phyloP scores from a whole-genome alignment of 2,797 vertebrate genomes.

The Silurus lanzhouensis region DNA sequence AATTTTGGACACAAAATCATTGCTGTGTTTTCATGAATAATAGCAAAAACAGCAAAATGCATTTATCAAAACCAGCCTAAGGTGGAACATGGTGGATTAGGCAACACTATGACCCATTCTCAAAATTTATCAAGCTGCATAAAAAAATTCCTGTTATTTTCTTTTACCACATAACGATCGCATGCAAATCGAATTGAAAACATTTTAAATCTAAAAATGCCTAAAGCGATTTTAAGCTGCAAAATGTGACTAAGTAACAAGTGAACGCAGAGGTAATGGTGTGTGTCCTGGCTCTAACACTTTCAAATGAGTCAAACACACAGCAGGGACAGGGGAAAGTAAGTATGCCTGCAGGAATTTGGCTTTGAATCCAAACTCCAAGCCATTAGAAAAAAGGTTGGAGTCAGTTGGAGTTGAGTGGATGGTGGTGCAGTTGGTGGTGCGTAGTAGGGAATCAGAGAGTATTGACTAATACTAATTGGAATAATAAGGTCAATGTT shows the following conservation, averaged over 20 bases:
- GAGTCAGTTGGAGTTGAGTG: neutral
- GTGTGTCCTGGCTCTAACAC: constrained; percentile 13
- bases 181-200: neutral
- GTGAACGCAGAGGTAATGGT: constrained; percentile 22
- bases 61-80: neutral
- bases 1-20: neutral
- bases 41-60: neutral
- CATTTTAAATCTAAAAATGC: neutral
- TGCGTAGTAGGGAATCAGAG: neutral
- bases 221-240: constrained; percentile 2
- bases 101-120: neutral
- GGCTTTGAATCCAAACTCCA: neutral
- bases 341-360: constrained; percentile 10
- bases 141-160: neutral
- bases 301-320: constrained; percentile 33
- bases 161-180: neutral
- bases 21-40: neutral
- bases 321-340: neutral
- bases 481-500: constrained; percentile 8
- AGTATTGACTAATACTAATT: neutral
- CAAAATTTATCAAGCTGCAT: neutral
- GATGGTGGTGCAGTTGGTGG: neutral
- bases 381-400: neutral
- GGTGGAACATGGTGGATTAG: neutral
- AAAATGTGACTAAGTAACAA: constrained; percentile 27